Percentiles rank a stretch among this genome's conserved stretches.
Evolutionary conservation across 2,113 vertebrate genomes (phyloP).

Genomic region (Piprites chloris): DNA sequence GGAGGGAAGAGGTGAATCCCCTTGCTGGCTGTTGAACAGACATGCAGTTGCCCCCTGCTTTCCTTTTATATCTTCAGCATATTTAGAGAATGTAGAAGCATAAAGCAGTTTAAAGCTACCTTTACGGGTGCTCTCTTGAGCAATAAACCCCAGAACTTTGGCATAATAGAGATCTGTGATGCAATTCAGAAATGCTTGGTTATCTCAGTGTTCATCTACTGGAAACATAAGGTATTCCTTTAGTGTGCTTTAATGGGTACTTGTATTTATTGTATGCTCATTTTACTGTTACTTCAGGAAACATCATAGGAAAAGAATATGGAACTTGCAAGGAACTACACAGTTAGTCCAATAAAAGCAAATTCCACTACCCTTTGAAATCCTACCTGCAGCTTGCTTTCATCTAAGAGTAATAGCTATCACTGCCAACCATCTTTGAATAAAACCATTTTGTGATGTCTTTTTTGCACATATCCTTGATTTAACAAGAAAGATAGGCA

Average conservation of each 20-base stretch:
- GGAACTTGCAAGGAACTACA: neutral
- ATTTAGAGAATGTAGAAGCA: neutral
- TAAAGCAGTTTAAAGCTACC: conserved; percentile 3
- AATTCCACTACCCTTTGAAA: conserved; percentile 48
- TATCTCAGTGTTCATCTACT: conserved; percentile 5
- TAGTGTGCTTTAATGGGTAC: conserved; percentile 3
- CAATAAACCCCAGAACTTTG: neutral
- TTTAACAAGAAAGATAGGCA: conserved; percentile 20
- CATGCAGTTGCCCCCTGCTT: neutral
- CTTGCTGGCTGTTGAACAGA: neutral
- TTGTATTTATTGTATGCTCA: neutral
- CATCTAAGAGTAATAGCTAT: neutral
- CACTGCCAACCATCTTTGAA: conserved; percentile 42
- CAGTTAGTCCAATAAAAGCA: conserved; percentile 49
- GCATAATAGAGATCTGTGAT: neutral
- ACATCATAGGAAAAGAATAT: conserved; percentile 8
- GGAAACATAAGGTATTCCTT: conserved; percentile 4
- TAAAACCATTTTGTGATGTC: neutral
- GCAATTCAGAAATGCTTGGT: neutral
- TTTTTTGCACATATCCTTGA: neutral
- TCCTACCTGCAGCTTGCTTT: conserved; percentile 48
- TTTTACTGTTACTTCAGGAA: conserved; percentile 37
- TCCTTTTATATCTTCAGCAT: neutral
- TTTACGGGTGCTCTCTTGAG: neutral
- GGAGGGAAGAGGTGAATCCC: neutral